A percentile compares a stretch with the other conserved stretches of the same genome.
Evolutionary conservation across 2,113 vertebrate genomes (phyloP).

Genomic region (Pongo pygmaeus): DNA sequence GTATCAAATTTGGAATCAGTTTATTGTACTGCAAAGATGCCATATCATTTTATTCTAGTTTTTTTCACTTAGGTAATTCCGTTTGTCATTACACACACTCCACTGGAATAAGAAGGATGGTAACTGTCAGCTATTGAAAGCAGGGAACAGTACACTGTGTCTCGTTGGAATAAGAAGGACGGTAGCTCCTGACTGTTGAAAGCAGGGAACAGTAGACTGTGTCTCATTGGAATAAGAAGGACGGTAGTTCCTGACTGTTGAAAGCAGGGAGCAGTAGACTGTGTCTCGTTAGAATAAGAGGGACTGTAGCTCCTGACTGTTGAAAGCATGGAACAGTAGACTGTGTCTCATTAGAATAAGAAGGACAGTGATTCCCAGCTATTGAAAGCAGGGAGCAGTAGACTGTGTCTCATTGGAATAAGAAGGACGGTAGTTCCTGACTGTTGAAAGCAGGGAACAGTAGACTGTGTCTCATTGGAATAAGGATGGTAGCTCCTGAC

Average conservation of each 20-base stretch:
- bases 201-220: no score
- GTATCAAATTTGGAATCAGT: neutral
- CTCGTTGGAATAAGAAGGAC: no score
- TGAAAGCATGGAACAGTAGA: rapidly evolving
- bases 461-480: no score
- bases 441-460: no score
- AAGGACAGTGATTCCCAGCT: rapidly evolving
- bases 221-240: no score
- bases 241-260: no score
- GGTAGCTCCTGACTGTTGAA: rapidly evolving
- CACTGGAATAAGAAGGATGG: neutral
- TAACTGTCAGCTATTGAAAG: neutral
- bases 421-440: no score
- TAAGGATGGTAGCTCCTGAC: no score
- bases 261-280: rapidly evolving
- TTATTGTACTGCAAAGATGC: neutral
- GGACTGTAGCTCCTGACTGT: no score
- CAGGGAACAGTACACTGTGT: no score
- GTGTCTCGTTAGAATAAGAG: no score
- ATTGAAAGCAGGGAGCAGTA: rapidly evolving
- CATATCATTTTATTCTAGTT: neutral
- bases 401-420: no score
- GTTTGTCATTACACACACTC: neutral
- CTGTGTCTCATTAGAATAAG: neutral
- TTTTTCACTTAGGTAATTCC: neutral